Base-by-base conservation (phyloP, 2,888 invertebrate species). In the Clitarchus hookeri region DNA sequence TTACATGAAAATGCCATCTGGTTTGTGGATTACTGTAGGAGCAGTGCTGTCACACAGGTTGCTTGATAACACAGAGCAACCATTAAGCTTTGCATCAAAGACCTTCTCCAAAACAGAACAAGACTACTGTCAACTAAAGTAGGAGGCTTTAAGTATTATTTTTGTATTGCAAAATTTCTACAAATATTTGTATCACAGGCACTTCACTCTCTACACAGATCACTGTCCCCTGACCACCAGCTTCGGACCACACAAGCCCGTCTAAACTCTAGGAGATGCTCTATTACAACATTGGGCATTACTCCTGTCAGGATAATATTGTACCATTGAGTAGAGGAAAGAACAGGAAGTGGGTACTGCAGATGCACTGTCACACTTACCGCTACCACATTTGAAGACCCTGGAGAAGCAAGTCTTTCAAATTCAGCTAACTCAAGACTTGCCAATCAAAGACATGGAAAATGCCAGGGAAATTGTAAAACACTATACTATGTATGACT, bases 21-120 rank as follows among this genome's bases (percentile, higher is more conserved):
- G 89, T 16, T 88, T 90, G 84, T 87, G 88, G 80, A 87, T 88
- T 84, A 88, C 88, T 1, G 87, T 88, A 6, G 88, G 88, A 26
- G 87, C 88, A 23, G 87, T 88, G 0, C 82, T 88, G 19, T 83
- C 83, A 13, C 85, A 84, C 82, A 48, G 8, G 8, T 23, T 86
- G 25, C 84, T 80, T 19, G 83, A 86, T 84, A 44, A 77, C 16
- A 83, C 77, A n/a, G 84, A 87, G 77, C 26, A 83, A 23, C 86
- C 87, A 19, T 78, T 86, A 44, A 8, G 54, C 23, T 85, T 87
- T 65, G 85, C 84, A 6, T 85, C 84, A 13, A 23, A 84, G 25
- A 87, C 87, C 3, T 26, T 87, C 23, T 84, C 53, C 19, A 84
- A 79, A 23, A 84, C 84, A 25, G 77, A 87, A 84, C 77, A 87